Conservation (phyloP, 2,113 vertebrate species). For the Henicopernis longicauda region DNA sequence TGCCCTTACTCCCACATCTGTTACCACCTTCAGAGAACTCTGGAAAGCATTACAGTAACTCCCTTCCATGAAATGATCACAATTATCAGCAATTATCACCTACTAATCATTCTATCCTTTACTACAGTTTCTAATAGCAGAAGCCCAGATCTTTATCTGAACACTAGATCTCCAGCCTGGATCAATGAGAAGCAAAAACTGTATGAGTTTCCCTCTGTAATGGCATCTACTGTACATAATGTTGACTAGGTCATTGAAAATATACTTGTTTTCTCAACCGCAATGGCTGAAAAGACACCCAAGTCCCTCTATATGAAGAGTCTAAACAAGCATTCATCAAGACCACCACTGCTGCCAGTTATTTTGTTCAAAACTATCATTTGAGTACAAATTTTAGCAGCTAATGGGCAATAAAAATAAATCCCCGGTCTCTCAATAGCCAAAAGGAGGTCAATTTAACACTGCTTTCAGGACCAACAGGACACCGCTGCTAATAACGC, state of each 20-base stretch:
- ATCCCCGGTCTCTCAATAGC: background rate
- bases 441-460: background rate
- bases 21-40: background rate
- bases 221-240: background rate
- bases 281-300: background rate
- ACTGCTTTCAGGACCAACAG: background rate
- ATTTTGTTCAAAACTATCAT: background rate
- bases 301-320: background rate
- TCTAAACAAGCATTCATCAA: background rate
- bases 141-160: background rate
- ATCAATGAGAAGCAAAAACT: background rate
- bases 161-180: background rate
- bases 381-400: background rate
- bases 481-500: too few species aligned
- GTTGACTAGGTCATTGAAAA: background rate
- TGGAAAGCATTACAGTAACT: background rate
- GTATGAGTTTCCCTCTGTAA: background rate
- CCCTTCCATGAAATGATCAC: background rate
- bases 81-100: background rate
- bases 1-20: background rate
- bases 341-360: background rate
- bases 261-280: background rate
- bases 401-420: background rate
- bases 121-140: background rate
- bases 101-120: background rate